Conservation (phyloP, 2,888 invertebrate species). For the Mythimna albipuncta region DNA sequence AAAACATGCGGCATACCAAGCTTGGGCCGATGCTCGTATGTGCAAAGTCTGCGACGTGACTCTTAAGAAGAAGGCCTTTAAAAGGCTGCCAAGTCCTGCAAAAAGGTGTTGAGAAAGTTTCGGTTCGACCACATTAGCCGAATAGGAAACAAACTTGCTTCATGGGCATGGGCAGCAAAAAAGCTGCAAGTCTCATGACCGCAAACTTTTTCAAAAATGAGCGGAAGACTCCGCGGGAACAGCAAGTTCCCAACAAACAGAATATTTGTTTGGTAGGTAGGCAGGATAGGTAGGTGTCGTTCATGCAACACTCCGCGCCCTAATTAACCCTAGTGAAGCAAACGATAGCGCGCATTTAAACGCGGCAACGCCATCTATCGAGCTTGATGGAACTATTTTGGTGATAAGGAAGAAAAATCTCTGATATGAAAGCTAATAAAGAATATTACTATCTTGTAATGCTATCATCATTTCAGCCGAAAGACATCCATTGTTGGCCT, state of each 20-base stretch:
- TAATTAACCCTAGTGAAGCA: background rate
- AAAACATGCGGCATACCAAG: no score
- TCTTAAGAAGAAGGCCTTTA: no score
- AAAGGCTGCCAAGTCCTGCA: no score
- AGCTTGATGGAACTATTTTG: background rate
- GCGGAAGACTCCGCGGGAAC: background rate
- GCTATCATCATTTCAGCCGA: background rate
- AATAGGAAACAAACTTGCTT: no score
- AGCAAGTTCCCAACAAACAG: background rate
- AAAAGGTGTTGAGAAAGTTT: no score
- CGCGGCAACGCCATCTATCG: background rate
- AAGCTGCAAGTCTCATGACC: background rate
- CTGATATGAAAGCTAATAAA: background rate
- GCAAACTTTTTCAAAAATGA: background rate
- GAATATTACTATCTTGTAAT: background rate
- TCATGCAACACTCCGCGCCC: background rate
- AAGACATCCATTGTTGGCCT: no score
- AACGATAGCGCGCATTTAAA: slow-evolving; percentile 1
- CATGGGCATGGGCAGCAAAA: no score
- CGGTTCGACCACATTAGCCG: no score
- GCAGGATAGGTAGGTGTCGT: background rate
- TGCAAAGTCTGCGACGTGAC: no score
- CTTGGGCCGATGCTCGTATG: no score
- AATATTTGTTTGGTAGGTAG: background rate
- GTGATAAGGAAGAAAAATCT: background rate